Conservation (phyloP, 2,888 invertebrate species). For the Autographa gamma region DNA sequence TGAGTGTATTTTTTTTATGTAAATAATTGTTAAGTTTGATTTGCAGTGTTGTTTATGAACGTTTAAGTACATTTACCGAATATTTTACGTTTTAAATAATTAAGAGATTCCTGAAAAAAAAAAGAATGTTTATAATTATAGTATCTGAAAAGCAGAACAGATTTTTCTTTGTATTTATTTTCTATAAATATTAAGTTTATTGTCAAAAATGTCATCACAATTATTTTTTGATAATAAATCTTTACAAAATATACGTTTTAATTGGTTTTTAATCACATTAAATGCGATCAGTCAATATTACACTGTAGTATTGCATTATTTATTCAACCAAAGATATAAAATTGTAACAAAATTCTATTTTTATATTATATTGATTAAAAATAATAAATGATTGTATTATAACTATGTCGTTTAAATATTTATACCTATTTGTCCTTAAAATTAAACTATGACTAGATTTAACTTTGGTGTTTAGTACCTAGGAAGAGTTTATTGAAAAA, state of each 20-base stretch:
- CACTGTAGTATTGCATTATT: neutral
- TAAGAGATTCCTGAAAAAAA: neutral
- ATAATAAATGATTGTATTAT: constrained; percentile 25
- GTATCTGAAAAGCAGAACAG: neutral
- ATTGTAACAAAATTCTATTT: constrained; percentile 19
- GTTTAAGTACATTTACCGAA: too few relatives aligned
- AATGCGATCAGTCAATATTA: neutral
- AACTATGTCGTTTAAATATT: constrained; percentile 23
- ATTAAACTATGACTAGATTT: constrained; percentile 63
- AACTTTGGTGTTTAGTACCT: constrained; percentile 33
- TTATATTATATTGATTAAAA: constrained; percentile 30
- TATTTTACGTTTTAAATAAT: too few relatives aligned
- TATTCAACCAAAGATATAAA: constrained; percentile 36
- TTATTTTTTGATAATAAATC: neutral
- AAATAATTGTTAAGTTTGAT: too few relatives aligned
- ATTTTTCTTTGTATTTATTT: constrained; percentile 1
- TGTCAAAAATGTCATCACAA: neutral
- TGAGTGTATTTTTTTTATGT: neutral
- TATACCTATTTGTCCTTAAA: constrained; percentile 23
- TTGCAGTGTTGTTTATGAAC: too few relatives aligned
- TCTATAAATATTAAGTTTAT: neutral
- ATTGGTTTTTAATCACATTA: neutral
- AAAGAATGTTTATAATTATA: neutral
- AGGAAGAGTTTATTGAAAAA: neutral
- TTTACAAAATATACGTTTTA: too few relatives aligned